These are phyloP conservation scores for Suillia variegata DNA, from an alignment of 2,888 invertebrate species.

Conservation along the genomic window DNA sequence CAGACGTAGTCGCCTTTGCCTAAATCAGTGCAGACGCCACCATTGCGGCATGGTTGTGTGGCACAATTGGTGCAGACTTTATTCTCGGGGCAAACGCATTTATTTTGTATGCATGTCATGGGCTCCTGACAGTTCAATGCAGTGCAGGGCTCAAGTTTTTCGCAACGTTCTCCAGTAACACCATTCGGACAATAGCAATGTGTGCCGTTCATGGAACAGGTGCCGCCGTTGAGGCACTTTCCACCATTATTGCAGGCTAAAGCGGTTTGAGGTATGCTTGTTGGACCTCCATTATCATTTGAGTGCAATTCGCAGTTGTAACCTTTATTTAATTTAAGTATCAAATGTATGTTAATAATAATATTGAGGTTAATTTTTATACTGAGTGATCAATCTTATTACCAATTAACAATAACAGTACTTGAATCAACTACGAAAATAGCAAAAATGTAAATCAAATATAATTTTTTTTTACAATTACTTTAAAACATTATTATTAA, in stretches of 20 bases:
- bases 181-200: slow-evolving; percentile 58
- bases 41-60: slow-evolving; percentile 69
- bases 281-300: slow-evolving; percentile 31
- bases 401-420: not conserved
- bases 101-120: slow-evolving; percentile 56
- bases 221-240: slow-evolving; percentile 59
- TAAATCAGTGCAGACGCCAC: slow-evolving; percentile 69
- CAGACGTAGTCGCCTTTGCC: slow-evolving; percentile 66
- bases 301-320: slow-evolving; percentile 57
- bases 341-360: slow-evolving; percentile 12
- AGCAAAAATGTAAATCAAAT: not conserved
- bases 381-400: too few species aligned
- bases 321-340: slow-evolving; percentile 50
- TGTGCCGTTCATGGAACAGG: slow-evolving; percentile 57
- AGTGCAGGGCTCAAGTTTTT: slow-evolving; percentile 54
- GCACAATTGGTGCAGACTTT: slow-evolving; percentile 64
- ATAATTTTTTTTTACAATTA: too few species aligned
- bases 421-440: not conserved
- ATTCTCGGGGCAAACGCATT: slow-evolving; percentile 59
- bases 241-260: slow-evolving; percentile 51
- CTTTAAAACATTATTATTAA: too few species aligned
- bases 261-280: slow-evolving; percentile 30
- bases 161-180: slow-evolving; percentile 57
- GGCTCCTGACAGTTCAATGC: slow-evolving; percentile 57
- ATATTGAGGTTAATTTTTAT: too few species aligned